A percentile compares a stretch with the other conserved stretches of the same genome.
These are phyloP conservation scores for Ormyrus nitidulus DNA, from an alignment of 2,888 invertebrate species.

Conservation along the genomic window DNA sequence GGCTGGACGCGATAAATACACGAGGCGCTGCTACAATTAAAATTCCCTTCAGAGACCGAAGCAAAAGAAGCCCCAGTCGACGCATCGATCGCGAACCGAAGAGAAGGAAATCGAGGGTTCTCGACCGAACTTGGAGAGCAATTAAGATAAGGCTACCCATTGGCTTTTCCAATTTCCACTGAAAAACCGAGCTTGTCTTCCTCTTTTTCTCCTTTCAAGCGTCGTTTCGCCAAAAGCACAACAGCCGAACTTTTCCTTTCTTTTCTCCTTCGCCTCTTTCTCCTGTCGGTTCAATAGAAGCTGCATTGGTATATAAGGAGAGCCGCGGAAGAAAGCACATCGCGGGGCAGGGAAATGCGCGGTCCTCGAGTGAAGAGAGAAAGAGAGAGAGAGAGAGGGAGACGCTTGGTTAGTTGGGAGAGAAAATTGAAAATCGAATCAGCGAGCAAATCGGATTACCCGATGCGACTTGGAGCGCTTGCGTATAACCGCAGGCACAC, in stretches of 20 bases:
- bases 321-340: slow-evolving; percentile 47
- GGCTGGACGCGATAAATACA: background rate
- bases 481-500: slow-evolving; percentile 64
- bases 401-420: slow-evolving; percentile 43
- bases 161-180: slow-evolving; percentile 58
- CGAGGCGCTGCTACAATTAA: background rate
- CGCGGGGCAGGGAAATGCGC: slow-evolving; percentile 62
- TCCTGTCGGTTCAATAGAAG: slow-evolving; percentile 5
- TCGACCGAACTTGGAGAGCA: slow-evolving; percentile 35
- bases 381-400: slow-evolving; percentile 57
- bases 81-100: background rate
- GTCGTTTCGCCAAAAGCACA: slow-evolving; percentile 25
- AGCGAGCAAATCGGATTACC: slow-evolving; percentile 68
- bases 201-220: background rate
- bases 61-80: background rate
- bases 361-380: slow-evolving; percentile 59
- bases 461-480: slow-evolving; percentile 58
- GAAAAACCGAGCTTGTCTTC: slow-evolving; percentile 19
- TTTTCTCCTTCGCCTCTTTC: slow-evolving; percentile 2
- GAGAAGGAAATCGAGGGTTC: slow-evolving; percentile 10
- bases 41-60: slow-evolving; percentile 7
- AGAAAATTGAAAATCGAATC: slow-evolving; percentile 71
- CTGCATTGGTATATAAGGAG: slow-evolving; percentile 15
- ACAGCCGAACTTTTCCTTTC: slow-evolving; percentile 42
- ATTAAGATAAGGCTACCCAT: slow-evolving; percentile 57